Evolutionary conservation across 1,140 invertebrate species (phyloP).

Genomic region (Caenorhabditis brenneri): DNA sequence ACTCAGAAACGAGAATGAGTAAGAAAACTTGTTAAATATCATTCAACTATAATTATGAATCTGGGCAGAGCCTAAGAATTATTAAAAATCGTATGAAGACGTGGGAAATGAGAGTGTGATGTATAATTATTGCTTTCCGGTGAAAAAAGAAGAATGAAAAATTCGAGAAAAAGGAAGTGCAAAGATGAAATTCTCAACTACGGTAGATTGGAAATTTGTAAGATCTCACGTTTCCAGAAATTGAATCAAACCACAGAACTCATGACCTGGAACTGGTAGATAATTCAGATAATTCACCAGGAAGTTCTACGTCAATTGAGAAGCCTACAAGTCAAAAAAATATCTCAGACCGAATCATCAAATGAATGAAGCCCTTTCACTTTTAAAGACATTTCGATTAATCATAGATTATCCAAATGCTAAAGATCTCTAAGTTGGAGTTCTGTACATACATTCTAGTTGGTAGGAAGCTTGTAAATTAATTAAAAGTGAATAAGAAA

Average conservation of each 20-base stretch:
- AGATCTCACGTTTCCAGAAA: not conserved
- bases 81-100: not conserved
- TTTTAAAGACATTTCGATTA: not conserved
- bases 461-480: no score
- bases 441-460: no score
- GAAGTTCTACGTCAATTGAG: not conserved
- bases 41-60: not conserved
- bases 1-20: not conserved
- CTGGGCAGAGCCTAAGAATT: not conserved
- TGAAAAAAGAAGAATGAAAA: no score
- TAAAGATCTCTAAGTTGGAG: no score
- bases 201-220: no score
- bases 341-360: not conserved
- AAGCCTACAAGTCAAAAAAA: not conserved
- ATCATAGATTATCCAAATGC: not conserved
- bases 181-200: no score
- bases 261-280: no score
- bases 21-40: not conserved
- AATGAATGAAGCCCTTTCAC: not conserved
- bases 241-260: no score
- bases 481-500: no score
- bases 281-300: no score
- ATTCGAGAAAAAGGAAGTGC: no score
- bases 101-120: not conserved
- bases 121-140: not conserved